phyloP scores from a whole-genome alignment of 2,113 vertebrate genomes.

The Thunnus thynnus region DNA sequence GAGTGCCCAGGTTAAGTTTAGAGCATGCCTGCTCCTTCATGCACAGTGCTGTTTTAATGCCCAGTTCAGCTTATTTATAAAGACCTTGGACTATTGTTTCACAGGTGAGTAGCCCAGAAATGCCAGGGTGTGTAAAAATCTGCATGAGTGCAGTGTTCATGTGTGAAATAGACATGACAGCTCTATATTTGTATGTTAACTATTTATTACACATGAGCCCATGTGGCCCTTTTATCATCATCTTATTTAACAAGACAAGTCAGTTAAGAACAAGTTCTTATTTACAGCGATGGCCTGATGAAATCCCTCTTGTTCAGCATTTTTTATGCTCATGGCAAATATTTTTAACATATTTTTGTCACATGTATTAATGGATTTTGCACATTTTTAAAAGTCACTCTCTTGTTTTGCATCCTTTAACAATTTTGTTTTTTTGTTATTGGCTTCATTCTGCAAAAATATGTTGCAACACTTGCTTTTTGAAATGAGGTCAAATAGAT shows the following conservation, averaged over 20 bases:
- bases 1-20: constrained; percentile 6
- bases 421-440: not conserved
- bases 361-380: not conserved
- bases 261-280: not conserved
- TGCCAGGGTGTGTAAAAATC: constrained; percentile 22
- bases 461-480: not conserved
- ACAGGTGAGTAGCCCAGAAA: constrained; percentile 32
- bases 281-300: not conserved
- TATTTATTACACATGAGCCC: not conserved
- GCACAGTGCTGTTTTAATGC: not conserved
- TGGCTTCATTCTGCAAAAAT: not conserved
- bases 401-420: not conserved
- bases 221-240: not conserved
- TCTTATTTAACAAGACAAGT: not conserved
- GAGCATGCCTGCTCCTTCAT: not conserved
- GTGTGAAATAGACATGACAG: constrained; percentile 4
- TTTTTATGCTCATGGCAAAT: not conserved
- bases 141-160: not conserved
- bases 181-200: not conserved
- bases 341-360: too few relatives aligned
- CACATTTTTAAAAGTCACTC: too few relatives aligned
- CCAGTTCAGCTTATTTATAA: constrained; percentile 17
- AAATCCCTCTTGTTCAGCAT: too few relatives aligned
- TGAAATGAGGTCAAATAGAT: constrained; percentile 1
- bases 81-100: not conserved